Conservation (phyloP, 2,888 invertebrate genomes). For the Callyntrura guangdongensis region DNA sequence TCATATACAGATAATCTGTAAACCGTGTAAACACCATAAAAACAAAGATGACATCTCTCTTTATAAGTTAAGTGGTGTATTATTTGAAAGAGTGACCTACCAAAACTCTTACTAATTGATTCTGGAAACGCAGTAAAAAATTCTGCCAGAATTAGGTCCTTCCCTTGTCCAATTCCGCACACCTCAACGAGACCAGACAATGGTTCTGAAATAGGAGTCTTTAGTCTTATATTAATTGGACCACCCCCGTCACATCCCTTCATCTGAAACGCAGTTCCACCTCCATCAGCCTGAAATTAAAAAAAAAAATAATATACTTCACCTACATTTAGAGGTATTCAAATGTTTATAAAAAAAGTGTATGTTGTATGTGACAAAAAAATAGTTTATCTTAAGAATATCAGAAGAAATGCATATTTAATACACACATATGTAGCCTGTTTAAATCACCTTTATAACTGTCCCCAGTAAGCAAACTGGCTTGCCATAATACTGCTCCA, state of each 20-base stretch:
- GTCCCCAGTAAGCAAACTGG: conserved; percentile 81
- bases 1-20: too few species aligned
- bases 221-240: conserved; percentile 80
- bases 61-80: background rate
- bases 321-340: too few species aligned
- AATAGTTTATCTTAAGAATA: conserved; percentile 75
- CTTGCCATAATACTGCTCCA: conserved; percentile 77
- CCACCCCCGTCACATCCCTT: conserved; percentile 73
- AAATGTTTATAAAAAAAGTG: background rate
- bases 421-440: too few species aligned
- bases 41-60: too few species aligned
- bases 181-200: conserved; percentile 80
- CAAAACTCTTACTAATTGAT: conserved; percentile 73
- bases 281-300: conserved; percentile 81
- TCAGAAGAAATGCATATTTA: too few species aligned
- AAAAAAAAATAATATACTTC: too few species aligned
- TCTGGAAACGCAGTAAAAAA: conserved; percentile 78
- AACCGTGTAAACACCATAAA: too few species aligned
- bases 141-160: conserved; percentile 80
- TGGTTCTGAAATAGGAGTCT: conserved; percentile 80
- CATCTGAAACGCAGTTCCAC: conserved; percentile 82
- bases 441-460: conserved; percentile 76
- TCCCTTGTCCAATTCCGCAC: conserved; percentile 82
- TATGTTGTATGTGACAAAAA: background rate
- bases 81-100: conserved; percentile 59